Evolutionary conservation across 2,113 vertebrate species (phyloP).

Genomic region (Dasyurus viverrinus): DNA sequence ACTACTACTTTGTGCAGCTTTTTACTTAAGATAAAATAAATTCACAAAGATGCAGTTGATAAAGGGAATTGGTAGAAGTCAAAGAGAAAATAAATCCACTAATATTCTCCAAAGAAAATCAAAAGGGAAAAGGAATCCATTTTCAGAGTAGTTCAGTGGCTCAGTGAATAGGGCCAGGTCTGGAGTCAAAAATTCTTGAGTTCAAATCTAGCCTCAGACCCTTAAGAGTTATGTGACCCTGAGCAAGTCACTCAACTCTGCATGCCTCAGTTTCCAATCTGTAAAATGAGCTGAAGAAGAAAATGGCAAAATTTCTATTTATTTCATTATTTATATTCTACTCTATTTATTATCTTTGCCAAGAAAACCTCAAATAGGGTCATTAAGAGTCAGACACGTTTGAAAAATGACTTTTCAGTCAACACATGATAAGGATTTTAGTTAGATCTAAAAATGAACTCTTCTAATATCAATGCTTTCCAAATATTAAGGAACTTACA

Average conservation of each 20-base stretch:
- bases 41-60: not conserved
- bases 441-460: not conserved
- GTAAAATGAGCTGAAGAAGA: too few relatives aligned
- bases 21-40: slow-evolving; percentile 12
- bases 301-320: too few relatives aligned
- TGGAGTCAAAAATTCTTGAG: too few relatives aligned
- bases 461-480: not conserved
- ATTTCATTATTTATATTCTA: too few relatives aligned
- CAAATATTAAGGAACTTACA: not conserved
- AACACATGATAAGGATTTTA: not conserved
- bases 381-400: not conserved
- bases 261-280: not conserved
- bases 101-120: not conserved
- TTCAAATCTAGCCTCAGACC: too few relatives aligned
- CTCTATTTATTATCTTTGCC: not conserved
- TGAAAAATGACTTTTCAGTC: not conserved
- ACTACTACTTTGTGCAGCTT: not conserved
- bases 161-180: not conserved
- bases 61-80: not conserved
- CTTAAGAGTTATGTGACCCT: not conserved
- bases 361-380: not conserved
- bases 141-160: too few relatives aligned
- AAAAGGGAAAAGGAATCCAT: not conserved
- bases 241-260: not conserved
- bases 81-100: not conserved